Base-by-base conservation (phyloP, 37 sponge, comb jelly and placozoan genomes). In the Beroe ovata region DNA sequence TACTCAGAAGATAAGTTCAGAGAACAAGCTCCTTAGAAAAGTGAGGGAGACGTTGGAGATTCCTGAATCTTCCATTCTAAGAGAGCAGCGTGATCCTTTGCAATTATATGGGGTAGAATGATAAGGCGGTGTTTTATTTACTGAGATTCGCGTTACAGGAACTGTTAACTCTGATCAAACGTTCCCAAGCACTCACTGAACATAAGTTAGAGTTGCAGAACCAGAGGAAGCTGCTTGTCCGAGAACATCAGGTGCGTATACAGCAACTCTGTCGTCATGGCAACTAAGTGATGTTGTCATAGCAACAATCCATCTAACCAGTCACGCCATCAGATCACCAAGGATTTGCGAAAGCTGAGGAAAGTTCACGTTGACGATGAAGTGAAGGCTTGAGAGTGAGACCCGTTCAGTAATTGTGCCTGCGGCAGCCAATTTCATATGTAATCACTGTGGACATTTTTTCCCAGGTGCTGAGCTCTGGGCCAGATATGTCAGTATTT, bases 321-420 rank as follows among this genome's bases (percentile, higher is more conserved):
- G n/a, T n/a, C n/a, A n/a, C n/a, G n/a, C n/a, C n/a, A n/a, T n/a
- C 84, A 77, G 84, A 77, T 77, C 20, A 77, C 84, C 23, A 77
- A 77, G 41, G 84, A 77, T 41, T 77, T 77, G 21, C 26, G 33
- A 35, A 77, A 77, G 54, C 54, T 77, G 1, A 42, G 84, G 21
- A 77, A 77, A 42, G 84, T 77, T 39, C 84, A 77, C 47, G 54
- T 77, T n/a, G 84, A 77, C 33, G 84, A 77, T 37, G 84, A 47
- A 47, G 11, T 47, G 11, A 47, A 47, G 11, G 54, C 54, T 6
- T 47, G 54, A 47, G 11, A 47, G n/a, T n/a, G n/a, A n/a, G n/a
- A n/a, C n/a, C n/a, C n/a, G n/a, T n/a, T n/a, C n/a, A n/a, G n/a
- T n/a, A n/a, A n/a, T n/a, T n/a, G n/a, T n/a, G n/a, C n/a, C n/a